Base-by-base conservation (phyloP, 1,140 invertebrate genomes). In the Phthorimaea operculella region DNA sequence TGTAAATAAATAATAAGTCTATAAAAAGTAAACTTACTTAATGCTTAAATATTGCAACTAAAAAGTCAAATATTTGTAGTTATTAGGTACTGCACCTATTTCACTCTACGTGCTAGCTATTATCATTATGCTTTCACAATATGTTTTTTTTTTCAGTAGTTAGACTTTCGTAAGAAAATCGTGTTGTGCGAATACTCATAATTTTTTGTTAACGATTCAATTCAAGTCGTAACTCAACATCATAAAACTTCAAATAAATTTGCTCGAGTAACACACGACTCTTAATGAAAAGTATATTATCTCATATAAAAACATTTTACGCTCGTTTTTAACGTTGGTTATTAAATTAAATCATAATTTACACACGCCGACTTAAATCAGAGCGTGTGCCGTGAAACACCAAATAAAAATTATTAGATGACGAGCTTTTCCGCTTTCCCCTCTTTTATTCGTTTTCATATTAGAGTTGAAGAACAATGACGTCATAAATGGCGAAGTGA, bases 271-370 rank as follows among this genome's bases (percentile, higher is more conserved):
- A 78, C 73, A 70, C 69, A 72, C 70, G 72, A 74, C 68, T 73
- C 69, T 74, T 74, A 78, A 76, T 78, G 66, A 79, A 74, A 79
- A 78, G 70, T 76, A 79, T 79, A 80, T 76, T 80, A 79, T 79
- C 66, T 69, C 68, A 56, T 74, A 74, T 81, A 80, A 83, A 81
- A 83, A 77, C 72, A 73, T 74, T 79, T 83, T 76, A 79, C 62
- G 71, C 63, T 69, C 70, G 67, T 77, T 73, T 73, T 73, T 69
- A 75, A 62, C 65, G 68, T 50, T 56, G 66, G 70, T 81, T 84
- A 81, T 81, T 81, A 81, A 84, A 84, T 81, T 81, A 81, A 79
- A 77, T 80, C 71, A 80, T 79, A 81, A 83, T 83, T 83, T 82
- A 80, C 74, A 76, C 73, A 72, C 70, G 68, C 68, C 64, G 66